phyloP scores from a whole-genome alignment of 2,797 vertebrate genomes.

The Labroides dimidiatus region DNA sequence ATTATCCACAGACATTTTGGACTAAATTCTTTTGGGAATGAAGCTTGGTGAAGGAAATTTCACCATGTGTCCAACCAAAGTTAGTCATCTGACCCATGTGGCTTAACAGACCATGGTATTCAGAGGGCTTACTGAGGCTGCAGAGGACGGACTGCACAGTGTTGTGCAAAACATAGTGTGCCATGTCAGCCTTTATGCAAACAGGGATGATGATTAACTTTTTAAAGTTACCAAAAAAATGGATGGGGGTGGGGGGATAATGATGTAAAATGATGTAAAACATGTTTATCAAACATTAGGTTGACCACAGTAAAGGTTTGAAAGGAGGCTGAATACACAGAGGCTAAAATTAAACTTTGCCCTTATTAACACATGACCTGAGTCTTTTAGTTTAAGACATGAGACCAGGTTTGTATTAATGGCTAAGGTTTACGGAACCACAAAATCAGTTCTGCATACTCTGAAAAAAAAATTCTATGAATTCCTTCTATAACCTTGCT shows the following conservation, averaged over 20 bases:
- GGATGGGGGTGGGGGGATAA: too few species aligned
- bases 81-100: conserved; percentile 26
- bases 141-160: background rate
- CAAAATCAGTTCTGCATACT: too few species aligned
- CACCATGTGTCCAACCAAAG: conserved; percentile 22
- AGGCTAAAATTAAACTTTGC: background rate
- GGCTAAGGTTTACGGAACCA: background rate
- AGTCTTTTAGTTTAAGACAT: background rate
- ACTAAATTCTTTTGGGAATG: conserved; percentile 24
- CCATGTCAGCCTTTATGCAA: background rate
- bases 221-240: too few species aligned
- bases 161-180: background rate
- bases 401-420: background rate
- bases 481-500: too few species aligned
- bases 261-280: too few species aligned
- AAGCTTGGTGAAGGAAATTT: conserved; percentile 16
- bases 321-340: background rate
- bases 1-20: conserved; percentile 28
- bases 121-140: background rate
- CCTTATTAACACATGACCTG: background rate
- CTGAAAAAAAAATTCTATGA: too few species aligned
- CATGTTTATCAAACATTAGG: too few species aligned
- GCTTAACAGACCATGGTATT: conserved; percentile 4
- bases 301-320: background rate
- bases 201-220: too few species aligned